Evolutionary conservation across 2,113 vertebrate species (phyloP).

Genomic region (Macquaria ambigua): DNA sequence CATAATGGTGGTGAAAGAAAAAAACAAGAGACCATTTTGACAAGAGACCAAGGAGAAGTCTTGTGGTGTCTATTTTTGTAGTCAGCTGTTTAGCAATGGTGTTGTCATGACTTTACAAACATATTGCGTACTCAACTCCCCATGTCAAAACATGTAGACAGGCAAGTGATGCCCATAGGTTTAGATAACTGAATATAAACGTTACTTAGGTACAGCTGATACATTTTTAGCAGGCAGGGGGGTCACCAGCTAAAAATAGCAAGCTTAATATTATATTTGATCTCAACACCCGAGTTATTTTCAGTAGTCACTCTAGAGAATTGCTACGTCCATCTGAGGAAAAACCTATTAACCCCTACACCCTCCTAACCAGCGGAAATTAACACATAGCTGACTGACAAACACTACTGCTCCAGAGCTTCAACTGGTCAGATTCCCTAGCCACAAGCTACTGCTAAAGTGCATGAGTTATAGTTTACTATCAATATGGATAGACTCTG

Average conservation of each 20-base stretch:
- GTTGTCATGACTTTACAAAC: not conserved
- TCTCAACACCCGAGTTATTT: not conserved
- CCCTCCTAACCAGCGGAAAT: too few species aligned
- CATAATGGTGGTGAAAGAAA: not conserved
- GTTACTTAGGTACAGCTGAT: conserved; percentile 1
- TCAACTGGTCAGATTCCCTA: too few species aligned
- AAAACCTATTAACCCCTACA: not conserved
- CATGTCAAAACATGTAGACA: not conserved
- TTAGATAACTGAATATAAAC: conserved; percentile 5
- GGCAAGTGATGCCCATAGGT: not conserved
- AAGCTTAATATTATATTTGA: not conserved
- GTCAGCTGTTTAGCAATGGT: not conserved
- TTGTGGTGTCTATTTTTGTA: conserved; percentile 9
- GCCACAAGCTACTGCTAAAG: not conserved
- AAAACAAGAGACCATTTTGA: conserved; percentile 5
- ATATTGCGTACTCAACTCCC: not conserved
- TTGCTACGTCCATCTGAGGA: not conserved
- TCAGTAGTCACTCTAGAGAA: not conserved
- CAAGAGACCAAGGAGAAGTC: conserved; percentile 3
- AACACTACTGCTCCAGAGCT: too few species aligned
- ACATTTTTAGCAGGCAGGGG: not conserved
- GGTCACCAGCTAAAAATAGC: conserved; percentile 7
- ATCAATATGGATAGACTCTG: not conserved
- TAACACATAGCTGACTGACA: too few species aligned
- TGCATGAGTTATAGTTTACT: not conserved